phyloP scores from a whole-genome alignment of 2,113 vertebrate genomes.

The Chaenocephalus aceratus region DNA sequence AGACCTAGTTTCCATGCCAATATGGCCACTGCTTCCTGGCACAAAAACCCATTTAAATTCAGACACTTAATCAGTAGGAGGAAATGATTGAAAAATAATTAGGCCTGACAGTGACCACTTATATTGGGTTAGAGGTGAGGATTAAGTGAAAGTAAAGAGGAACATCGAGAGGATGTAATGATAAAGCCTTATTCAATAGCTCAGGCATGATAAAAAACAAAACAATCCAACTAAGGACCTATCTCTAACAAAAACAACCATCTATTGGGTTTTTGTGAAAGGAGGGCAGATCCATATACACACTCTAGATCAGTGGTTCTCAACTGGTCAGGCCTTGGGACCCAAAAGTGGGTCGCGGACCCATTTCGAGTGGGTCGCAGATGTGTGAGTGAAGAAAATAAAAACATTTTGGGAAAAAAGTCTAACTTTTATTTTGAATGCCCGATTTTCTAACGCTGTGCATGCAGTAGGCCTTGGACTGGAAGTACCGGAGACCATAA shows the following conservation, averaged over 20 bases:
- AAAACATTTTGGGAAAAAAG: no score
- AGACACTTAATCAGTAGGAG: slow-evolving; percentile 77
- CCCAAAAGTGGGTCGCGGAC: no score
- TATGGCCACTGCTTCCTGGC: slow-evolving; percentile 60
- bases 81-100: slow-evolving; percentile 74
- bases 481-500: no score
- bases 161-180: background rate
- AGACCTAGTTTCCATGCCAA: slow-evolving; percentile 77
- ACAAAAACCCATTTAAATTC: slow-evolving; percentile 82
- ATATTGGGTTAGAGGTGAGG: background rate
- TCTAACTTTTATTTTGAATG: no score
- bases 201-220: background rate
- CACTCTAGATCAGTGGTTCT: background rate
- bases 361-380: no score
- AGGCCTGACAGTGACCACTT: slow-evolving; percentile 70
- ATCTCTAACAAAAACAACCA: slow-evolving; percentile 12
- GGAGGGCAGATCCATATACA: slow-evolving; percentile 13
- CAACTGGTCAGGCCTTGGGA: no score
- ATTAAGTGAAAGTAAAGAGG: slow-evolving; percentile 18
- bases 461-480: no score
- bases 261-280: slow-evolving; percentile 5
- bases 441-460: no score
- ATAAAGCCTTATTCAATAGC: background rate
- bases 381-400: no score
- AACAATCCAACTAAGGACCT: background rate